phyloP scores from a whole-genome alignment of 1,140 invertebrate species.

The Sipha flava region DNA sequence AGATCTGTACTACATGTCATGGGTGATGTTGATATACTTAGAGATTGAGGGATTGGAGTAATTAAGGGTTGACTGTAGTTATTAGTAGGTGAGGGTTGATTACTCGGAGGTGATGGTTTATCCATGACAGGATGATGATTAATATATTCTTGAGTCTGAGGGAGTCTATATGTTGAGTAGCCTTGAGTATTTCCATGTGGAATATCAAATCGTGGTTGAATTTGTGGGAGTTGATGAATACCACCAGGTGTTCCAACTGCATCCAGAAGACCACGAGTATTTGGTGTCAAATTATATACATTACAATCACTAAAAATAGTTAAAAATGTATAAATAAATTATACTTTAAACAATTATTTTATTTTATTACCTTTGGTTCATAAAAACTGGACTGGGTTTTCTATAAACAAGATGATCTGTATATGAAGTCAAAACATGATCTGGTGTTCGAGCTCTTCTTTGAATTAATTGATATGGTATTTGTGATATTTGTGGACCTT shows the following conservation, averaged over 20 bases:
- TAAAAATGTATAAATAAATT: background rate
- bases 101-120: background rate
- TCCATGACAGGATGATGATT: background rate
- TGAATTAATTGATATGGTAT: conserved; percentile 30
- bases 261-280: conserved; percentile 16
- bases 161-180: background rate
- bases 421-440: conserved; percentile 33
- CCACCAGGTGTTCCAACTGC: conserved; percentile 24
- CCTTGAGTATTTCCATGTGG: background rate
- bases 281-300: conserved; percentile 18
- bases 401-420: conserved; percentile 34
- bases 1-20: conserved; percentile 10
- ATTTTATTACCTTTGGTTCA: conserved; percentile 33
- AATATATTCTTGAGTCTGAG: conserved; percentile 9
- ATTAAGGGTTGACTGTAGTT: conserved; percentile 20
- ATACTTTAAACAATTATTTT: background rate
- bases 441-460: conserved; percentile 31
- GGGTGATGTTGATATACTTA: background rate
- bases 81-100: conserved; percentile 18
- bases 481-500: conserved; percentile 36
- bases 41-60: conserved; percentile 10
- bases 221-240: conserved; percentile 23
- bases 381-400: conserved; percentile 32
- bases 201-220: conserved; percentile 23
- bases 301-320: conserved; percentile 5